Conservation (phyloP, 2,113 vertebrate species). For the Pycnonotus jocosus region DNA sequence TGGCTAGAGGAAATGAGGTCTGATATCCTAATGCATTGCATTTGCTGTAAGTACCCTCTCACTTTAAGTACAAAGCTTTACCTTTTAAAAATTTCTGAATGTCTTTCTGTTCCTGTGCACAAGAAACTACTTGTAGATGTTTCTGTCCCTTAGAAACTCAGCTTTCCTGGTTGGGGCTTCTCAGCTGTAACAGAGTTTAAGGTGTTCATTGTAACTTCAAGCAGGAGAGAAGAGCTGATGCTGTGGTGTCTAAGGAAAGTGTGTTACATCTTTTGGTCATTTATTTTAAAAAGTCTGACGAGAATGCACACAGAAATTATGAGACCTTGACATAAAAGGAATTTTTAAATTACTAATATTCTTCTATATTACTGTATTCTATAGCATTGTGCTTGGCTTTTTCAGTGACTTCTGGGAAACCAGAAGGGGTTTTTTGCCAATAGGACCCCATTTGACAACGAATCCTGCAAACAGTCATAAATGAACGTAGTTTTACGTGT, state of each 20-base stretch:
- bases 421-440: background rate
- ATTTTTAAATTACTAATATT: background rate
- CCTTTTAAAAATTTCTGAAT: background rate
- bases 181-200: background rate
- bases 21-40: slow-evolving; percentile 51
- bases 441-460: background rate
- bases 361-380: background rate
- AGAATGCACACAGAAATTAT: background rate
- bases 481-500: background rate
- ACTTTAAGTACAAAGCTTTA: background rate
- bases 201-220: background rate
- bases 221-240: background rate
- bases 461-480: background rate
- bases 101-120: background rate
- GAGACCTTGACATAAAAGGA: background rate
- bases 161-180: background rate
- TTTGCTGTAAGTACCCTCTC: slow-evolving; percentile 11
- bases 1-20: slow-evolving; percentile 69
- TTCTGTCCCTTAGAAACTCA: background rate
- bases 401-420: background rate
- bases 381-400: background rate
- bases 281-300: background rate
- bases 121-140: background rate
- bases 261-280: background rate
- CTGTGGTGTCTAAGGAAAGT: background rate